Conservation (phyloP, 2,888 invertebrate genomes). For the Falcaria lacertinaria region DNA sequence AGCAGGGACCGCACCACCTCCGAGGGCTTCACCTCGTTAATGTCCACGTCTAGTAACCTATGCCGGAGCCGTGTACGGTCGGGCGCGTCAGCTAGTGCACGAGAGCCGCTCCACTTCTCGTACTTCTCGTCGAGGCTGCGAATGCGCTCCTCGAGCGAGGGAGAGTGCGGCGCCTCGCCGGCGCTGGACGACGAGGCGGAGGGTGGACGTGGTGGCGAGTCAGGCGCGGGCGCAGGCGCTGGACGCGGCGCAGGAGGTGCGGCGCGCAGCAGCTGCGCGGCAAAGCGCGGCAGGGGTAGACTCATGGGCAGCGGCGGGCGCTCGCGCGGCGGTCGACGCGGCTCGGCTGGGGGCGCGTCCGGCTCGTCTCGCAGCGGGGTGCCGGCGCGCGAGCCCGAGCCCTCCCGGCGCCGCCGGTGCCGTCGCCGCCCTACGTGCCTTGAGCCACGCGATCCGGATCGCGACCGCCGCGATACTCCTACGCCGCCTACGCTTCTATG, state of each 20-base stretch:
- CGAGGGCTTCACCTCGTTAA: slow-evolving; percentile 92
- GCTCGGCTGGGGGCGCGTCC: slow-evolving; percentile 85
- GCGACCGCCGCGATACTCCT: slow-evolving; percentile 36
- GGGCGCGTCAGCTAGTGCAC: slow-evolving; percentile 79
- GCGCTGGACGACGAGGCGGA: slow-evolving; percentile 88
- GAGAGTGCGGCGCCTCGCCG: slow-evolving; percentile 86
- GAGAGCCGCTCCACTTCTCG: slow-evolving; percentile 89
- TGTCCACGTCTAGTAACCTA: slow-evolving; percentile 88
- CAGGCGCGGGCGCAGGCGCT: slow-evolving; percentile 77
- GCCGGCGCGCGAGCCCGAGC: slow-evolving; percentile 84
- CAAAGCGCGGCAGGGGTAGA: slow-evolving; percentile 93
- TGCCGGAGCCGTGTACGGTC: slow-evolving; percentile 83
- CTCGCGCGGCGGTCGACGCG: slow-evolving; percentile 83
- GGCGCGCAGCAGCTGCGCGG: slow-evolving; percentile 82
- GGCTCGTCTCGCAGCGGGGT: slow-evolving; percentile 93
- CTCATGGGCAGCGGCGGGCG: slow-evolving; percentile 86
- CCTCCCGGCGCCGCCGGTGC: slow-evolving; percentile 68
- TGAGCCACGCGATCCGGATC: slow-evolving; percentile 49
- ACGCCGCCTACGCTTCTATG: slow-evolving; percentile 50
- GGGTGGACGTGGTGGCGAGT: slow-evolving; percentile 84
- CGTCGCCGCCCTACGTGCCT: slow-evolving; percentile 63
- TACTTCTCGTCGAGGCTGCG: slow-evolving; percentile 95
- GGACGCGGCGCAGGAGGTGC: slow-evolving; percentile 72
- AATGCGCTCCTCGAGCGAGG: slow-evolving; percentile 92
- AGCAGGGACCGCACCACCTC: slow-evolving; percentile 95